These are phyloP conservation scores for Hyposoter didymator DNA, from an alignment of 2,888 invertebrate genomes.

Conservation along the genomic window DNA sequence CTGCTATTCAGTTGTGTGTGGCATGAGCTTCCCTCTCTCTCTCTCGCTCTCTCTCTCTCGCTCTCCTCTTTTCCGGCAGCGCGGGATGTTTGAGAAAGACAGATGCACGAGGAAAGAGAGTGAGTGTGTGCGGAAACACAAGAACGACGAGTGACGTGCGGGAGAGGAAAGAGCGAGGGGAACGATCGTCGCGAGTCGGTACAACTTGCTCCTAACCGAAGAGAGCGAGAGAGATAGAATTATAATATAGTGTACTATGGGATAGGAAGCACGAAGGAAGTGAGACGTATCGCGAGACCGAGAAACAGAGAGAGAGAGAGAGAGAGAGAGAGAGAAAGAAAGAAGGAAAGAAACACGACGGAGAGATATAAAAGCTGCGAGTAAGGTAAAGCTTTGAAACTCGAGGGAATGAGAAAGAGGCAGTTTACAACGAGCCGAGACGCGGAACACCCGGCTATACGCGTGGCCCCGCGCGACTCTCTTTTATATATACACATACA, in stretches of 20 bases:
- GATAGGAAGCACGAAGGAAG: conserved; percentile 37
- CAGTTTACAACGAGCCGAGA: conserved; percentile 65
- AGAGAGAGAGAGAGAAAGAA: conserved; percentile 12
- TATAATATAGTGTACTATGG: conserved; percentile 21
- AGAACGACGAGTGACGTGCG: conserved; percentile 51
- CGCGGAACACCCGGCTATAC: conserved; percentile 64
- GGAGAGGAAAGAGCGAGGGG: conserved; percentile 15
- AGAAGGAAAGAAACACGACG: conserved; percentile 19
- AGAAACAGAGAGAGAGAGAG: not conserved
- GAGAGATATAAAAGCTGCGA: conserved; percentile 38
- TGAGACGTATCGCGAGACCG: conserved; percentile 16
- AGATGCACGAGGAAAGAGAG: conserved; percentile 12
- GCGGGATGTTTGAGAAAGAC: conserved; percentile 44
- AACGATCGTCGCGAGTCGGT: conserved; percentile 62
- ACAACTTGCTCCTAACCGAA: conserved; percentile 56
- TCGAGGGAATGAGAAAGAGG: conserved; percentile 46
- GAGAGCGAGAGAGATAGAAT: conserved; percentile 47
- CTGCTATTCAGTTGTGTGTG: conserved; percentile 65
- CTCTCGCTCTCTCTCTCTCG: not conserved
- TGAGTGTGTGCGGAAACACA: conserved; percentile 57
- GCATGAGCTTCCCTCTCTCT: conserved; percentile 22
- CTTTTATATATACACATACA: conserved; percentile 18
- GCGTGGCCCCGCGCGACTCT: conserved; percentile 39
- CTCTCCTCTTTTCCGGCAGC: conserved; percentile 49
- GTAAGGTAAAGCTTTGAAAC: conserved; percentile 44